Evolutionary conservation across 2,797 vertebrate species (phyloP).

Genomic region (Ctenopoma kingsleyae): DNA sequence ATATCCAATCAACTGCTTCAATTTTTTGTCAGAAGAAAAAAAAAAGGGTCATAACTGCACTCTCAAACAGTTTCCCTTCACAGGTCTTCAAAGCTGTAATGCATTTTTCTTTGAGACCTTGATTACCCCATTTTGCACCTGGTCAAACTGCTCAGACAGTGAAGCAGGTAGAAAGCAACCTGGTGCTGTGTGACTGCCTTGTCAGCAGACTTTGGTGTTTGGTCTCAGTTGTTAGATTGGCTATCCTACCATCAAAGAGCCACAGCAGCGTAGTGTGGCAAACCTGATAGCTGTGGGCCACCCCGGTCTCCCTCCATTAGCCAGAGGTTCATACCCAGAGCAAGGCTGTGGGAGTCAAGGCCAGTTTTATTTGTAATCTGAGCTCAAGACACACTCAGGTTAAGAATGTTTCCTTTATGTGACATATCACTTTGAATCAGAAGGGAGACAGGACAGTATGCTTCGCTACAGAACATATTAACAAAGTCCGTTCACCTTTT

Average conservation of each 20-base stretch:
- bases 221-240: neutral
- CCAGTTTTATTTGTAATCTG: constrained; percentile 54
- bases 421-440: constrained; percentile 11
- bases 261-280: neutral
- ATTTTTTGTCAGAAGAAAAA: neutral
- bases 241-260: neutral
- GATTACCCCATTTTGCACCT: neutral
- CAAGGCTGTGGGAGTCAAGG: constrained; percentile 33
- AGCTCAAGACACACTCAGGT: constrained; percentile 28
- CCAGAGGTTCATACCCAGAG: constrained; percentile 32
- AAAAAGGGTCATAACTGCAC: too few species aligned
- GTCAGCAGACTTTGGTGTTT: constrained; percentile 1
- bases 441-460: neutral
- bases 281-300: constrained; percentile 9
- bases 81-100: neutral
- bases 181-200: constrained; percentile 22
- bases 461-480: neutral
- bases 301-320: constrained; percentile 20
- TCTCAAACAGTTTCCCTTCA: too few species aligned
- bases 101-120: neutral
- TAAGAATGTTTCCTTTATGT: neutral
- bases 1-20: constrained; percentile 8
- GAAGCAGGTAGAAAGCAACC: neutral
- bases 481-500: neutral
- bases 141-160: neutral